Base-by-base conservation (phyloP, 1,140 invertebrate species). In the Papilio polytes region DNA sequence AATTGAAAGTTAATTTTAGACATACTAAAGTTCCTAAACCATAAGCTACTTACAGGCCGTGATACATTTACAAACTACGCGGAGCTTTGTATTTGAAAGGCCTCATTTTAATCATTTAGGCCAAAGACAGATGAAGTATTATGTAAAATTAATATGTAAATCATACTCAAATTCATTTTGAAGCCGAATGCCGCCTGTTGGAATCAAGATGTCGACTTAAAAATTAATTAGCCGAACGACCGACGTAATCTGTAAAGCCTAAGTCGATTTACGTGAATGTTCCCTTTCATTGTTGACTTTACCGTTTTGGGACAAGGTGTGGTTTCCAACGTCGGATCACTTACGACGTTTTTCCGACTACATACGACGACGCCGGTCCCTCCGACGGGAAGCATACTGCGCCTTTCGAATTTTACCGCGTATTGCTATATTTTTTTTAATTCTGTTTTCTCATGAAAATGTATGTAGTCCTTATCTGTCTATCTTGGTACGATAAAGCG, bases 171-270 rank as follows among this genome's bases (percentile, higher is more conserved):
- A 92, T 91, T 91, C 87, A 88, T 86, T 90, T 84, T 85, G 88
- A 91, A 92, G 86, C 90, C 88, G 86, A 88, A 89, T 85, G 85
- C 84, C 83, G 85, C 86, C 85, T 86, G 87, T 85, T 86, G 83
- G 84, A 86, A 88, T 86, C 85, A 87, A 89, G 88, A 91, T 88
- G 85, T 88, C 83, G 93, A 94, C 93, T 95, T 94, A 95, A 95
- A 95, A 95, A 95, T 95, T 95, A 95, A 95, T 95, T 95, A 95
- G 89, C 90, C 91, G 91, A 93, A 95, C 91, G 91, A 95, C 94
- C 92, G 92, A 91, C 92, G 93, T 95, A 95, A 95, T 94, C 93
- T 92, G 87, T 88, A 86, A 82, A 91, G 89, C 87, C 90, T 89
- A 89, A 85, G 87, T 83, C 89, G 88, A 92, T 93, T 93, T 90